These are phyloP conservation scores for Podocnemis expansa DNA, from an alignment of 2,113 vertebrate genomes.

Conservation along the genomic window DNA sequence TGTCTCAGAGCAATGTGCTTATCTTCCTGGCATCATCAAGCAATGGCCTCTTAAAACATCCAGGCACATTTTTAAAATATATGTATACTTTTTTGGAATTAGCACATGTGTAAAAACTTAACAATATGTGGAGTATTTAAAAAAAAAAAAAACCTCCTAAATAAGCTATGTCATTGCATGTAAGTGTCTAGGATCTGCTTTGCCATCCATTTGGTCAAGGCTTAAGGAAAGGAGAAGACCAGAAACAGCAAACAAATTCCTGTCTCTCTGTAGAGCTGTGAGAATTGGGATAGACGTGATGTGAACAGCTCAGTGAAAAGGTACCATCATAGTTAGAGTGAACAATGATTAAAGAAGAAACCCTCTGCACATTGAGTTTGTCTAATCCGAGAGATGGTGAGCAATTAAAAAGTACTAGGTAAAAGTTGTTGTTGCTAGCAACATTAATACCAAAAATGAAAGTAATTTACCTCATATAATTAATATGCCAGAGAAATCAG, in stretches of 20 bases:
- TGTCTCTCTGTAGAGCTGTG: not conserved
- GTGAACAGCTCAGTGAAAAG: not conserved
- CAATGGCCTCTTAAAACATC: not conserved
- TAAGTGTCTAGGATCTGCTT: not conserved
- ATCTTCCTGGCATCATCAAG: not conserved
- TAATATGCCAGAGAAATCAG: not conserved
- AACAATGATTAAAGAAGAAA: not conserved
- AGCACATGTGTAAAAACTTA: not conserved
- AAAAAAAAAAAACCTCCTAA: not conserved
- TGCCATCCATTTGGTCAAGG: too few species aligned
- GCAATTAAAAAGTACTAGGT: not conserved
- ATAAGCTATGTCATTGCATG: not conserved
- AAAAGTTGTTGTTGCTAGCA: not conserved
- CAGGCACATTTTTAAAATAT: not conserved
- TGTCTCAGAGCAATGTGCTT: not conserved
- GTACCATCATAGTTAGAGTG: too few species aligned
- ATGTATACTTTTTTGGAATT: not conserved
- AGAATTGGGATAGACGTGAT: not conserved
- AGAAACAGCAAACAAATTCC: too few species aligned
- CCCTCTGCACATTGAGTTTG: fast-evolving
- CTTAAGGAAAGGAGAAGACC: too few species aligned
- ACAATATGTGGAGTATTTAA: not conserved
- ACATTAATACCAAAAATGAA: not conserved
- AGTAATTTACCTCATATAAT: not conserved
- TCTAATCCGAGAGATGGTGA: not conserved